These are phyloP conservation scores for Drosophila sp. DNA, from an alignment of 1,140 invertebrate species.

Conservation along the genomic window DNA sequence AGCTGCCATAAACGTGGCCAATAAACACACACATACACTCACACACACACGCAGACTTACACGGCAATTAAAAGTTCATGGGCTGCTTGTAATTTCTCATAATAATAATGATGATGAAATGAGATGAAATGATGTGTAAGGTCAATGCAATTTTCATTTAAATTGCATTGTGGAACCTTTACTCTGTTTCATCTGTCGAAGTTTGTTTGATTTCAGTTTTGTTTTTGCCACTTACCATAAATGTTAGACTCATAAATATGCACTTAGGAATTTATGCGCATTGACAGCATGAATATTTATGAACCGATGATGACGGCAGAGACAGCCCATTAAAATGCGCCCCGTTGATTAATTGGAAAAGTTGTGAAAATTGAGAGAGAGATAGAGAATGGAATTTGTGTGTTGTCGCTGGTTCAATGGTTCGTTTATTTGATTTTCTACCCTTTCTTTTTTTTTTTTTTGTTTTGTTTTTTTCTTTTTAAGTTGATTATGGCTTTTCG, in stretches of 20 bases:
- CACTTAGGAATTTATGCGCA: slow-evolving; percentile 61
- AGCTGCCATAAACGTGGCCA: slow-evolving; percentile 29
- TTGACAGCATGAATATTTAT: slow-evolving; percentile 70
- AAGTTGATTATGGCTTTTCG: background rate
- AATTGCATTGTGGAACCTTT: slow-evolving; percentile 14
- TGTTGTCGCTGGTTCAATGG: slow-evolving; percentile 18
- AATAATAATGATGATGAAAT: background rate
- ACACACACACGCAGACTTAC: slow-evolving; percentile 16
- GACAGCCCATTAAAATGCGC: slow-evolving; percentile 53
- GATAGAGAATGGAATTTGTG: background rate
- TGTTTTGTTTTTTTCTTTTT: slow-evolving; percentile 18
- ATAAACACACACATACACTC: slow-evolving; percentile 25
- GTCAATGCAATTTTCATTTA: slow-evolving; percentile 16
- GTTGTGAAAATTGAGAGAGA: slow-evolving; percentile 28
- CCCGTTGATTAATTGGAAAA: slow-evolving; percentile 70
- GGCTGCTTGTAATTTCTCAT: background rate
- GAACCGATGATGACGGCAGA: slow-evolving; percentile 36
- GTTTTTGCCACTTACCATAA: slow-evolving; percentile 49
- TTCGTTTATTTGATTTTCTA: slow-evolving; percentile 2
- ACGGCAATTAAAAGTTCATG: slow-evolving; percentile 12
- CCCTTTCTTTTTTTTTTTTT: slow-evolving; percentile 7
- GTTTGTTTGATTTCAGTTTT: slow-evolving; percentile 32
- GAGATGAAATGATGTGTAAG: background rate
- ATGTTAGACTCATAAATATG: slow-evolving; percentile 64
- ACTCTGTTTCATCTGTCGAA: slow-evolving; percentile 29